Evolutionary conservation across 2,113 vertebrate species (phyloP), one percentile per base, ranked within the genome.

Genomic region (Callithrix jacchus): DNA sequence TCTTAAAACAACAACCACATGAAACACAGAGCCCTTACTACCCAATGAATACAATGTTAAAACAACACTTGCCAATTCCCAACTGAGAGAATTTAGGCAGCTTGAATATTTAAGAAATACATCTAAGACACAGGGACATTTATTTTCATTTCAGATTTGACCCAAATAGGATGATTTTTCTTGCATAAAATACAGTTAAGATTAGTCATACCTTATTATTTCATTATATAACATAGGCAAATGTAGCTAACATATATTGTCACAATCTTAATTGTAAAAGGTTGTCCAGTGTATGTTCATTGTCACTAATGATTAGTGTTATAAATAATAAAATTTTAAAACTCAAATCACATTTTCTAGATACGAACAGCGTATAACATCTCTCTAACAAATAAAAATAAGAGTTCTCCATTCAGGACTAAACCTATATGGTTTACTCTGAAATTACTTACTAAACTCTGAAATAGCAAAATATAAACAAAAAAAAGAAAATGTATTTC

Each of bases 221-320:
- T 81, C 13, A 92, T 85, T 95, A 95, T 6, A 86, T 32, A 95
- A 16, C 0, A 0, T 8, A 94, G 30, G 13, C 89, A 37, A 94
- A 68, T 86, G 10, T 30, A 74, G 2, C 47, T 96, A 80, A 85
- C 79, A 96, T 96, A 35, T 92, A 42, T 9, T 94, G 20, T 70
- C 4, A 93, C 77, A 96, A 74, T 87, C 45, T 95, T 95, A 73
- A 23, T 76, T 94, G 64, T 91, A 96, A 93, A 96, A 66, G 18
- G 0, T 0, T 83, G 1, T 49, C 8, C 77, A 10, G 25, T 95
- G 92, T 93, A 45, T 40, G 35, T 82, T 40, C 66, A 64, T 71
- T 89, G 71, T 79, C 35, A 52, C 3, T 58, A 94, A 23, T 52
- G 12, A 76, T 70, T 90, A 12, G n/a, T 54, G 12, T 42, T 68